Base-by-base conservation (phyloP, 2,113 vertebrate genomes). In the Polypterus senegalus region DNA sequence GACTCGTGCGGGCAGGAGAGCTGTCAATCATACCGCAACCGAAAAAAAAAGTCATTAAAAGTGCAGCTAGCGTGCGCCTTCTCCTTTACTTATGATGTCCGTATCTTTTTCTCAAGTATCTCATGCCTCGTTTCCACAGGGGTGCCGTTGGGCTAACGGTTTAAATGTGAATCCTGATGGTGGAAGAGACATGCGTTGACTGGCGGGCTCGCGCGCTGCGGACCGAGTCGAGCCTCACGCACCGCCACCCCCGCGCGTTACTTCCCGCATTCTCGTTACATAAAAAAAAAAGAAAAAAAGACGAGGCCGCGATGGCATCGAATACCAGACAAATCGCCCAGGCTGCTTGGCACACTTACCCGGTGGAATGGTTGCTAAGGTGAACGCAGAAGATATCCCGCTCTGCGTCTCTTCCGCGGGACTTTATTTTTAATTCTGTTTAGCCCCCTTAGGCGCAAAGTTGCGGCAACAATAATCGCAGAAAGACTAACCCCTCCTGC, bases 161-260 rank as follows among this genome's bases (percentile, higher is more conserved):
- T 27, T 27, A 27, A 27, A 27, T 27, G 27, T 27, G 27, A 27
- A 27, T 27, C 27, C 27, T 27, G 27, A 27, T 27, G 27, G 27
- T 27, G 27, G 27, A 27, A 27, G 27, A 27, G 27, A 27, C 27
- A 27, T 27, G 27, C 27, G 27, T 27, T 27, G 27, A 27, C 27
- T 27, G 27, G 27, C 27, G 7, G 55, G 63, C 51, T 7, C 46
- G 52, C 5, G 54, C 53, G 3, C 1, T 4, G 11, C 70, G 49
- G 69, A 60, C 59, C 54, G 61, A 9, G 49, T 49, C 47, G 60
- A 56, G 51, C 62, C 66, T 81, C 77, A 73, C 79, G 75, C 70
- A 73, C 68, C 72, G 68, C 79, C 82, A 65, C 82, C 83, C 81
- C 82, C 82, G 74, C 81, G 75, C 76, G 27, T 27, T 54, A 61